Base-by-base conservation (phyloP, 2,888 invertebrate species). In the Caenorhabditis japonica region DNA sequence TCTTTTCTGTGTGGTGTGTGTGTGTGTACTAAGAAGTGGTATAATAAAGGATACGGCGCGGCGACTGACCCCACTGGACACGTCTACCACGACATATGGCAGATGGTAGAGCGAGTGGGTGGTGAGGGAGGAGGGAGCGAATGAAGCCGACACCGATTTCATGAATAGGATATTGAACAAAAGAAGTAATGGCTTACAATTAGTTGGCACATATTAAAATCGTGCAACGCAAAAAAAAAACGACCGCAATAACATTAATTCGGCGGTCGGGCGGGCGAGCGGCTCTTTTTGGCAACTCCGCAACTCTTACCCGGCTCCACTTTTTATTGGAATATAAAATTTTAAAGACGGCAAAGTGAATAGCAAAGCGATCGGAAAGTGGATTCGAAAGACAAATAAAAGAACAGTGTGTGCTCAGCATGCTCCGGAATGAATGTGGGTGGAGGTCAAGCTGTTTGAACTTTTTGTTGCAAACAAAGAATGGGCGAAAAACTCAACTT, bases 361-460 rank as follows among this genome's bases (percentile, higher is more conserved):
- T 39, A 27, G 46, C 39, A 53, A 27, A 38, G 19, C 15, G 10
- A 10, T 17, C 15, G 7, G 51, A 25, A n/a, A 5, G 12, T 10
- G 34, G 51, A 44, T 56, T 66, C 49, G 39, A 66, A 66, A 56
- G 27, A 44, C 66, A 66, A 66, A 66, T 23, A 60, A 27, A 7
- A 25, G 30, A 8, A 21, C 33, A 21, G 30, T 56, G 43, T 56
- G 59, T 49, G 49, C 36, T 25, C 49, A 47, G 47, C 59, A 46
- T 38, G 39, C 23, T 19, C 19, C 19, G 44, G 25, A 1, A 21
- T 33, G 58, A 33, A 51, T 30, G 27, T 23, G 30, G 46, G 17
- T 21, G 41, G 15, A 53, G 38, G 39, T 53, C 53, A 53, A 55
- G 43, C 33, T 23, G 30, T 17, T 13, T 33, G 41, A 41, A 43